phyloP scores from a whole-genome alignment of 2,113 vertebrate genomes.

The Mesoclemmys tuberculata region DNA sequence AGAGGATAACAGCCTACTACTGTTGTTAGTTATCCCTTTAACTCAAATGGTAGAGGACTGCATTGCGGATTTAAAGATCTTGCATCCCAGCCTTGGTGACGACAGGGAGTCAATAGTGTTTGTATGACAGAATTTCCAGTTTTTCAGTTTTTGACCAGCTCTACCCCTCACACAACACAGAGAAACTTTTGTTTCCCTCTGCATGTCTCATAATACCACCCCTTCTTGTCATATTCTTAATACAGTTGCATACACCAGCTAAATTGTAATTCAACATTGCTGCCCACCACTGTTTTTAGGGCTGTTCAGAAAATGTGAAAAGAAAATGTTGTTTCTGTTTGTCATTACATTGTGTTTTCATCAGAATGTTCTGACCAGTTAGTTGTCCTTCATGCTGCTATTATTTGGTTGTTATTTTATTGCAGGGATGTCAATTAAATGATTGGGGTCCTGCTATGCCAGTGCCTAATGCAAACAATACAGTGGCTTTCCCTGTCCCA shows the following conservation, averaged over 20 bases:
- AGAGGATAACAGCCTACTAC: no score
- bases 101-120: no score
- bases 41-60: no score
- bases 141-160: not conserved
- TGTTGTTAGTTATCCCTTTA: no score
- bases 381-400: not conserved
- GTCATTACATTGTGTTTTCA: not conserved
- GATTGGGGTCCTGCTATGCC: not conserved
- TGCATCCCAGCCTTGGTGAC: not conserved
- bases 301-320: not conserved
- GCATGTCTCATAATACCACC: not conserved
- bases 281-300: not conserved
- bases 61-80: not conserved
- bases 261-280: not conserved
- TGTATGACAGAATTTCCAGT: not conserved
- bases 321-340: not conserved
- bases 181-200: slow-evolving; percentile 15
- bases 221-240: slow-evolving; percentile 40
- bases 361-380: not conserved
- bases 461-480: not conserved
- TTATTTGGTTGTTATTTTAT: not conserved
- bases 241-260: not conserved
- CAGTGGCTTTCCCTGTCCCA: not conserved
- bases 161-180: not conserved
- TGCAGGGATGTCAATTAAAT: not conserved